A percentile compares a stretch with the other conserved stretches of the same genome.
Conservation (phyloP, 2,797 vertebrate species). For the Decapterus maruadsi region DNA sequence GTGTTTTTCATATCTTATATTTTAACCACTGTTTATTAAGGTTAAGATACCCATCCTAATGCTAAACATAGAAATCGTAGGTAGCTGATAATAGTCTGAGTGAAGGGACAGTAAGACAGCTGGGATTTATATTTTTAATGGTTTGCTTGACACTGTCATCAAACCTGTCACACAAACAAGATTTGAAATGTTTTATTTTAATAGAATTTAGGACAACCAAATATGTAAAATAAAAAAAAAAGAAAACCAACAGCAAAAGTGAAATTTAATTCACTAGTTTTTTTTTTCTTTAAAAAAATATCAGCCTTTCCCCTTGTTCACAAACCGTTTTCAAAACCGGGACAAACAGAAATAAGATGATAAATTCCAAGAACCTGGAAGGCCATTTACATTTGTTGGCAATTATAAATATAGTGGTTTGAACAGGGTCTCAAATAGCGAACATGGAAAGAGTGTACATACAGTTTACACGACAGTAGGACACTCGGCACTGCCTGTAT, state of each 20-base stretch:
- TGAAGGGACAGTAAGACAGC: slow-evolving; percentile 47
- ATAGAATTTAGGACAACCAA: slow-evolving; percentile 87
- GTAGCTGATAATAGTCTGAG: slow-evolving; percentile 3
- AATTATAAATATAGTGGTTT: slow-evolving; percentile 92
- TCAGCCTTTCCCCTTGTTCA: slow-evolving; percentile 84
- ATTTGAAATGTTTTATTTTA: slow-evolving; percentile 87
- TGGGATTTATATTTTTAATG: slow-evolving; percentile 72
- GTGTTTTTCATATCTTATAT: not conserved
- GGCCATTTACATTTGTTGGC: slow-evolving; percentile 86
- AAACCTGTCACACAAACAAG: slow-evolving; percentile 76
- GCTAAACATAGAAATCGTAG: not conserved
- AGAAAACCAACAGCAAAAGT: slow-evolving; percentile 82
- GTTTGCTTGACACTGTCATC: slow-evolving; percentile 70
- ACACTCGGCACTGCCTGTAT: slow-evolving; percentile 84
- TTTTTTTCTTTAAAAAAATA: slow-evolving; percentile 88
- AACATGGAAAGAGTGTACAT: slow-evolving; percentile 84
- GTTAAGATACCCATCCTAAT: not conserved
- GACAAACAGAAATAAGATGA: slow-evolving; percentile 81
- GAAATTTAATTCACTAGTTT: slow-evolving; percentile 74
- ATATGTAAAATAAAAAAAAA: slow-evolving; percentile 83
- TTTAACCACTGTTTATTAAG: not conserved
- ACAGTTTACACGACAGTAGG: slow-evolving; percentile 79
- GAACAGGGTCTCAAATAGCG: slow-evolving; percentile 85
- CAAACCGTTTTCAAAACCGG: slow-evolving; percentile 79
- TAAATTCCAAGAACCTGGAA: slow-evolving; percentile 80